Conservation (phyloP, 2,888 invertebrate species). For the Blomia tropicalis region DNA sequence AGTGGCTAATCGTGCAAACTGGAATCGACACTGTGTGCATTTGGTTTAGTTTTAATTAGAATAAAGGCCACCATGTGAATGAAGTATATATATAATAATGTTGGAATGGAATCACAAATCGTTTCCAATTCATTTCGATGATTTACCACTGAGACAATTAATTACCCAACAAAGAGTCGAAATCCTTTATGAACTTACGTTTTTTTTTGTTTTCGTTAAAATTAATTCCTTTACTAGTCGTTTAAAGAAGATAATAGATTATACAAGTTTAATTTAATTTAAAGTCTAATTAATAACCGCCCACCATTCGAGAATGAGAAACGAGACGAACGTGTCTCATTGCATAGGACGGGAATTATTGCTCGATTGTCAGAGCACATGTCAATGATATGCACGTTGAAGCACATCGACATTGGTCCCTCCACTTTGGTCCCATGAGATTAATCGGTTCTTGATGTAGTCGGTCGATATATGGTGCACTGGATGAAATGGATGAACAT, state of each 20-base stretch:
- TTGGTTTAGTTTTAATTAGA: slow-evolving; percentile 3
- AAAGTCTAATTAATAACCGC: slow-evolving; percentile 4
- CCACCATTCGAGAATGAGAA: no score
- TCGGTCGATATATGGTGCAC: no score
- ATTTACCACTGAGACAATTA: background rate
- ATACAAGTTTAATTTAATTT: slow-evolving; percentile 7
- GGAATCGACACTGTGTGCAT: background rate
- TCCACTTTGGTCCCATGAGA: background rate
- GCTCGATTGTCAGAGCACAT: no score
- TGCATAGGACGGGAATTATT: no score
- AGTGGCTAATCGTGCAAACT: slow-evolving; percentile 7
- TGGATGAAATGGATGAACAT: no score
- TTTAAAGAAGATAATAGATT: background rate
- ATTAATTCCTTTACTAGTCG: no score
- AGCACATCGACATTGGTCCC: no score
- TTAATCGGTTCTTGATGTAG: background rate
- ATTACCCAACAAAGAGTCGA: background rate
- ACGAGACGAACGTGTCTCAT: no score
- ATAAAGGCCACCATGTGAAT: background rate
- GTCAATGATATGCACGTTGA: no score
- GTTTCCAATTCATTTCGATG: background rate
- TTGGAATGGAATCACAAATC: background rate
- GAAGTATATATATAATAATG: no score
- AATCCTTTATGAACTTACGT: no score
- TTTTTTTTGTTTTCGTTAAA: no score